Conservation (phyloP, 2,888 invertebrate species). For the Brachylomia viminalis region DNA sequence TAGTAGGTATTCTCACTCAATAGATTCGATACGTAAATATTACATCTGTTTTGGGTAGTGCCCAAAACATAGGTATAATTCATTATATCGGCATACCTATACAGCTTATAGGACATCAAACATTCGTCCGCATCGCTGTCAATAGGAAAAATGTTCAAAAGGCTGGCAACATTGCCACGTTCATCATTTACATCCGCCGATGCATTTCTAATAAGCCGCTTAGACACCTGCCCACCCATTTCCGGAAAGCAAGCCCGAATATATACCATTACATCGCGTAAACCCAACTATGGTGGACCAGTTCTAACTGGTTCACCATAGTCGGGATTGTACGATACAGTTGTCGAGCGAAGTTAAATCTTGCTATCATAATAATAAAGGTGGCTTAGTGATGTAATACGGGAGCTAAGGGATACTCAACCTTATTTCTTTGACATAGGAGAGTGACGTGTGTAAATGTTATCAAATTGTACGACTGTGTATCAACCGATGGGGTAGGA, state of each 20-base stretch:
- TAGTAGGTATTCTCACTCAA: no score
- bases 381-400: neutral
- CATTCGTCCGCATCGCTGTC: neutral
- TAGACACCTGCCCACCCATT: conserved; percentile 37
- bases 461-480: conserved; percentile 51
- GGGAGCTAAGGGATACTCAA: conserved; percentile 26
- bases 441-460: conserved; percentile 8
- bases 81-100: neutral
- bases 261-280: conserved; percentile 24
- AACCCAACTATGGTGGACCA: conserved; percentile 16
- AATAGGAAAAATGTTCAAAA: neutral
- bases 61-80: neutral
- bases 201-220: conserved; percentile 21
- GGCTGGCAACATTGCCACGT: neutral
- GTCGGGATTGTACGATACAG: no score
- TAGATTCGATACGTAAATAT: neutral
- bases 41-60: neutral
- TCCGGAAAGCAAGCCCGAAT: conserved; percentile 27
- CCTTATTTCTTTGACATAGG: conserved; percentile 24
- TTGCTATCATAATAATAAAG: neutral
- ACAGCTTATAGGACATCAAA: neutral
- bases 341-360: conserved; percentile 24
- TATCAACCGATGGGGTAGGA: conserved; percentile 54
- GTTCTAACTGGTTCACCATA: no score
- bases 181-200: neutral